Percentiles rank a stretch among this genome's conserved stretches.
Conservation (phyloP, 2,113 vertebrate genomes). For the Leptobrachium leishanense region DNA sequence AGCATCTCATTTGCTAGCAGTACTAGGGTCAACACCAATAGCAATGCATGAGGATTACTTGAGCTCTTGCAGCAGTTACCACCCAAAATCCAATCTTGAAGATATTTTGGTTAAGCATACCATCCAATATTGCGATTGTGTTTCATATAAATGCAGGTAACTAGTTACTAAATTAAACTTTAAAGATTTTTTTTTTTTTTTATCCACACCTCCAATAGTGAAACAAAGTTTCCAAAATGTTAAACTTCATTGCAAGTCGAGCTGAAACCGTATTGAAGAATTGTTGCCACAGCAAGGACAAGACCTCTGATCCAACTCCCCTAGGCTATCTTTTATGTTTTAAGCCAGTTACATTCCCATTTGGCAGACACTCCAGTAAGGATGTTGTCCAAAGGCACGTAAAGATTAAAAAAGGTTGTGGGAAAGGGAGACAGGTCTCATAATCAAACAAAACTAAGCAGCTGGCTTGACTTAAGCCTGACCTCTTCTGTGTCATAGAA, state of each 20-base stretch:
- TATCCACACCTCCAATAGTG: too few species aligned
- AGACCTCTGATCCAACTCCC: constrained; percentile 1
- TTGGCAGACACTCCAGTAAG: constrained; percentile 14
- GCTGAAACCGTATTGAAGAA: not conserved
- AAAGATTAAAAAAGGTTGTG: constrained; percentile 1
- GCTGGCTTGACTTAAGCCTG: not conserved
- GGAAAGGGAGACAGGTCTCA: not conserved
- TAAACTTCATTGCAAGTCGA: too few species aligned
- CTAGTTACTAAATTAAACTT: not conserved
- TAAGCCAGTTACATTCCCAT: not conserved
- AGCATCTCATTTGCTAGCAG: too few species aligned
- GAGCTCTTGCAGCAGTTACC: too few species aligned
- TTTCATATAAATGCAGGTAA: too few species aligned
- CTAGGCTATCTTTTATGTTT: not conserved
- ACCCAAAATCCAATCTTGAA: too few species aligned
- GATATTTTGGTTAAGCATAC: too few species aligned
- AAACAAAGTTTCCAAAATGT: not conserved
- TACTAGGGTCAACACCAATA: too few species aligned
- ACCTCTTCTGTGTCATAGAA: constrained; percentile 2
- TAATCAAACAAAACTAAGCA: constrained; percentile 12
- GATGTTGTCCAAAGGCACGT: constrained; percentile 5
- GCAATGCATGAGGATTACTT: too few species aligned
- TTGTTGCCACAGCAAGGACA: not conserved
- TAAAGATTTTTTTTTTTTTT: too few species aligned
- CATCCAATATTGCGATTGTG: too few species aligned